Base-by-base conservation (phyloP, 2,797 vertebrate species). In the Chanos chanos region DNA sequence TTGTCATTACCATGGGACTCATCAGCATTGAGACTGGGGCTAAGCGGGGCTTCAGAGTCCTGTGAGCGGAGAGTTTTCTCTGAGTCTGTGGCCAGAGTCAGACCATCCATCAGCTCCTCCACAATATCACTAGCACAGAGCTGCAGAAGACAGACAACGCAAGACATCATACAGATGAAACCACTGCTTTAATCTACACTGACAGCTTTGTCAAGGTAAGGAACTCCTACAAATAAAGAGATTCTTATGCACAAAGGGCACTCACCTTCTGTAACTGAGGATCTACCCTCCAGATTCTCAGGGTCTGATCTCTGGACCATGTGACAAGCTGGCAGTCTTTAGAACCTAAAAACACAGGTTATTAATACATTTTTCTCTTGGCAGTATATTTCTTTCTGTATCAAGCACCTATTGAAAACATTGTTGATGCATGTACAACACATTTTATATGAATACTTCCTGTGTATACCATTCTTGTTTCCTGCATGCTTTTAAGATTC, bases 271-370 rank as follows among this genome's bases (percentile, higher is more conserved):
- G 96, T 66, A 98, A 85, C 84, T 98, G 96, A 47, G 89, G 92
- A 73, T 99, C 96, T n/a, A 99, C 94, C 16, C 94, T 87, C 96
- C 96, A 99, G 82, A 98, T 94, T 71, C 96, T 90, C 75, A 99
- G 80, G 0, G 94, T 98, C 90, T 99, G 96, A 56, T 99, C 96
- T 43, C 96, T 90, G 39, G 96, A 99, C 96, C 93, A 98, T 0
- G 96, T 99, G 31, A 98, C 94, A 76, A 98, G 83, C 72, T 97
- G 96, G 78, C 89, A 96, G 63, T 99, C 94, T 65, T 97, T 98
- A 0, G 92, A 93, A 7, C 94, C 96, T 99, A 37, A 45, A 72
- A 67, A n/a, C n/a, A n/a, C n/a, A n/a, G n/a, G n/a, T n/a, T n/a
- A n/a, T n/a, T n/a, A n/a, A n/a, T n/a, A n/a, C n/a, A n/a, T n/a